These are phyloP conservation scores for Ips nitidus DNA, from an alignment of 1,140 invertebrate species.

Conservation along the genomic window DNA sequence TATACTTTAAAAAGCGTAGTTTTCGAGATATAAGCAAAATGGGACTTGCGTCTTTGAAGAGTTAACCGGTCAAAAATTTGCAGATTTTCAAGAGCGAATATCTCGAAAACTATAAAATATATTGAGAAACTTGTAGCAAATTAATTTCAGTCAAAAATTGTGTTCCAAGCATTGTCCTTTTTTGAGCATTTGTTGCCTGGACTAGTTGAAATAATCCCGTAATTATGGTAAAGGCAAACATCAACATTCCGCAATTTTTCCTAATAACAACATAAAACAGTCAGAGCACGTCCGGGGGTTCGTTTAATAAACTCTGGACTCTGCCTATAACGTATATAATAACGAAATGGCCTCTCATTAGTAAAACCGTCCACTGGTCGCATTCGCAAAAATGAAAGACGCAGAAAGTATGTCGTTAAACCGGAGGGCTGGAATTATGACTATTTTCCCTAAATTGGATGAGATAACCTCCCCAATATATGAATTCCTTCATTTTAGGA, in stretches of 20 bases:
- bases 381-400: constrained; percentile 22
- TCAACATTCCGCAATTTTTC: constrained; percentile 13
- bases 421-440: constrained; percentile 17
- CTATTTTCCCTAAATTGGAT: constrained; percentile 18
- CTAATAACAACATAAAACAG: constrained; percentile 7
- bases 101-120: too few species aligned
- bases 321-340: constrained; percentile 17
- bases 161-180: too few species aligned
- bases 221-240: constrained; percentile 5
- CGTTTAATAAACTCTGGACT: constrained; percentile 23
- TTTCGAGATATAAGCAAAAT: too few species aligned
- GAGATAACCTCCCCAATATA: not conserved
- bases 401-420: constrained; percentile 16
- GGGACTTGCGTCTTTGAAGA: too few species aligned
- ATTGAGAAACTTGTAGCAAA: too few species aligned
- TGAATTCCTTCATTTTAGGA: too few species aligned
- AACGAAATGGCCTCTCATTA: constrained; percentile 28
- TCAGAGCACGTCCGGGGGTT: constrained; percentile 12
- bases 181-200: too few species aligned
- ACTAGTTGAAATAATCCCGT: not conserved
- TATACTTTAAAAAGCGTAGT: too few species aligned
- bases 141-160: too few species aligned
- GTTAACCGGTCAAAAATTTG: too few species aligned
- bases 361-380: constrained; percentile 17
- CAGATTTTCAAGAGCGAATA: too few species aligned